Conservation (phyloP, 2,888 invertebrate species). For the Pollenia amentaria region DNA sequence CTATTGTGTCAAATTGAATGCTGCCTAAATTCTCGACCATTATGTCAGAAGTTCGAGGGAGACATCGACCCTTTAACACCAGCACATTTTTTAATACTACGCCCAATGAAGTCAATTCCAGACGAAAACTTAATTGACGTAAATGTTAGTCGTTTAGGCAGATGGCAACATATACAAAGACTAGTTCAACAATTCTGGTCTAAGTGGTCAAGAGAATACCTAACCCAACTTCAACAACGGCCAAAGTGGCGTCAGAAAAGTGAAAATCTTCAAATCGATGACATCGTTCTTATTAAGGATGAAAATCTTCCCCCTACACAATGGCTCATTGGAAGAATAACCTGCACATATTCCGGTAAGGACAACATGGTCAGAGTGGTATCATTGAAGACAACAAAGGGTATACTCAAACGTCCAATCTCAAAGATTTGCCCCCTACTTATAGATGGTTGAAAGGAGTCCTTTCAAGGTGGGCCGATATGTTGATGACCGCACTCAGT, state of each 20-base stretch:
- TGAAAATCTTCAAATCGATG: conserved; percentile 12
- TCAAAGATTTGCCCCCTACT: neutral
- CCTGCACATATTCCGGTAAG: conserved; percentile 10
- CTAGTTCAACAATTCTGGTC: conserved; percentile 28
- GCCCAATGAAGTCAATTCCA: neutral
- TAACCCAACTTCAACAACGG: conserved; percentile 33
- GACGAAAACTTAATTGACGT: no score
- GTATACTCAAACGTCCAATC: conserved; percentile 5
- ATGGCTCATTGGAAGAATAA: no score
- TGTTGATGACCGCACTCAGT: no score
- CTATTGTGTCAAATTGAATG: conserved; percentile 58
- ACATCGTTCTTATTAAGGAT: conserved; percentile 31
- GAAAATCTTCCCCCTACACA: no score
- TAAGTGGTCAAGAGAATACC: conserved; percentile 47
- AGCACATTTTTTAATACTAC: conserved; percentile 59
- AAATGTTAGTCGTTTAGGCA: no score
- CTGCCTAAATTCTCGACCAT: conserved; percentile 53
- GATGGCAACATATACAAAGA: no score
- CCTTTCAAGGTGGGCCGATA: no score
- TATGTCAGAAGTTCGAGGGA: no score
- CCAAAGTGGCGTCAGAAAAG: conserved; percentile 22
- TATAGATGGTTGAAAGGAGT: no score
- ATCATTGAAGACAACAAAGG: neutral
- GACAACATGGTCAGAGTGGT: neutral
- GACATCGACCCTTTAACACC: no score